Evolutionary conservation across 2,888 invertebrate species (phyloP), one percentile per base, ranked within the genome.

Genomic region (Orthosia cruda): DNA sequence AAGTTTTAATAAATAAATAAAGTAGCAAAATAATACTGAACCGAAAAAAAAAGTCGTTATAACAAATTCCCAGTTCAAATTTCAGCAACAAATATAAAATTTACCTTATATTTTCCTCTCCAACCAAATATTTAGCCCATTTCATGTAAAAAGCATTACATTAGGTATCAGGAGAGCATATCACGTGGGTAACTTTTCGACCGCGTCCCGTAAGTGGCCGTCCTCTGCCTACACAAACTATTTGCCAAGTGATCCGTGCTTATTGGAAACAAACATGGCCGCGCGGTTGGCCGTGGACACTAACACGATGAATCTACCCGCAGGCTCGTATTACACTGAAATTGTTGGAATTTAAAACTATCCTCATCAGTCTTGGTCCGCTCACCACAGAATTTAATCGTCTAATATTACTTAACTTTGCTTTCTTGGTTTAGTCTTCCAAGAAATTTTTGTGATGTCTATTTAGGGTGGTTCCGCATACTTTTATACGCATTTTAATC

Each of bases 201-300:
- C 71, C 64, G 64, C 62, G 62, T 65, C 59, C 69, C 32, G 52
- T 73, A 80, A 80, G 74, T 70, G 73, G 61, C 52, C 58, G 65
- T 70, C 80, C 73, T 73, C 78, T 77, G 32, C 52, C 67, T 72
- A 83, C 57, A 75, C 83, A 84, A 87, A 87, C 87, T 82, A 87
- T 86, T 81, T 82, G 69, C 77, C 74, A 80, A 87, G 80, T 83
- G 83, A 87, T 84, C 83, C 82, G 74, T 77, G 74, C 78, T 87
- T 83, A 84, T 86, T 83, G 81, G 77, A 79, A 74, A 77, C 83
- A 83, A 84, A 86, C 84, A 76, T 75, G 77, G 77, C 52, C 64
- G 61, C 57, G 64, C 54, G 50, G 57, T 52, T 32, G 73, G 54
- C n/a, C 58, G 71, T 62, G 63, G 76, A 78, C 76, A 76, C 77